Percentiles rank a stretch among this genome's conserved stretches.
Conservation (phyloP, 2,797 vertebrate species). For the Dryobates pubescens region DNA sequence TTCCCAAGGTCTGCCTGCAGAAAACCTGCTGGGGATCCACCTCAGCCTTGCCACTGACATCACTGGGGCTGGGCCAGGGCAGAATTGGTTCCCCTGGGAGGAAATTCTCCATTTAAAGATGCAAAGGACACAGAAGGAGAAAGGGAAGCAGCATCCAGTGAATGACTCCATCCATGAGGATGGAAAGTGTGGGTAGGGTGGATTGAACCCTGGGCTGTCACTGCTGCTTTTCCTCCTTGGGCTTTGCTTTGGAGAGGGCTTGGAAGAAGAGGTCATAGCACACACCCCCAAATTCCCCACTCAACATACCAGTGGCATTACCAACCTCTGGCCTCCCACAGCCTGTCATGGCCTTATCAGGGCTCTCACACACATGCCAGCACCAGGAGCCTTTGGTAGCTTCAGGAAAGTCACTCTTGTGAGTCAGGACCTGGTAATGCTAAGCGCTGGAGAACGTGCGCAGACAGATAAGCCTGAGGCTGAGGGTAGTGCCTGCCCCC, state of each 20-base stretch:
- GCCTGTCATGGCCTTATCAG: conserved; percentile 24
- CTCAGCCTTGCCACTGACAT: not conserved
- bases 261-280: conserved; percentile 14
- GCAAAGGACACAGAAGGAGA: not conserved
- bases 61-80: fast-evolving
- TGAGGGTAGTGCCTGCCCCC: conserved; percentile 48
- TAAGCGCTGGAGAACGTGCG: conserved; percentile 38
- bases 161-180: conserved; percentile 33
- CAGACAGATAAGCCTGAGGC: not conserved
- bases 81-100: not conserved
- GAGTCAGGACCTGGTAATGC: conserved; percentile 53
- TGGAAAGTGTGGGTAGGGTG: conserved; percentile 15
- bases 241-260: not conserved
- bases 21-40: not conserved
- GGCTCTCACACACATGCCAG: conserved; percentile 38
- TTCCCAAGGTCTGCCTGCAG: not conserved
- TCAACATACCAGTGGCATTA: conserved; percentile 65
- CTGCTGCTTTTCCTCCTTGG: not conserved
- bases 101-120: conserved; percentile 7
- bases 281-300: conserved; percentile 19
- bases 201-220: not conserved
- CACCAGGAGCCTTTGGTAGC: conserved; percentile 41
- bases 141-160: not conserved
- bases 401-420: conserved; percentile 22
- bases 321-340: conserved; percentile 32